Conservation (phyloP, 2,113 vertebrate species). For the Atherinomorus stipes region DNA sequence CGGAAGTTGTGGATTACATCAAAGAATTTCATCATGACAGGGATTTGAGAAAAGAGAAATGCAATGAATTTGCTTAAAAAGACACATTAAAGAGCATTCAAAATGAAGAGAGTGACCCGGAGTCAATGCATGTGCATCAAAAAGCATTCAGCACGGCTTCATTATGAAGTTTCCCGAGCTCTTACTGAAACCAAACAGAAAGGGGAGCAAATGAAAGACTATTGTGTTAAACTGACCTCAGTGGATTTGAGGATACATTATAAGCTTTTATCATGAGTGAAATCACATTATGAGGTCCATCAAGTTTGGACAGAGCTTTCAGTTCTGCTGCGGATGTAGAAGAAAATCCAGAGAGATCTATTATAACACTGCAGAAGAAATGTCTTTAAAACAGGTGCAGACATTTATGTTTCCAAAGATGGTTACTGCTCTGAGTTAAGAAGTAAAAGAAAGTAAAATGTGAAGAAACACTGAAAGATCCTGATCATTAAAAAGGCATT, state of each 20-base stretch:
- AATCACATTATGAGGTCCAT: constrained; percentile 59
- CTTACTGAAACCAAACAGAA: constrained; percentile 35
- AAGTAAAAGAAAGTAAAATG: too few species aligned
- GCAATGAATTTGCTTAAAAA: constrained; percentile 8
- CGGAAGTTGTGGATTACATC: neutral
- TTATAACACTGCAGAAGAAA: neutral
- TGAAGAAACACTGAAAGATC: too few species aligned
- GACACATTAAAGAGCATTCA: neutral
- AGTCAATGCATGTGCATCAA: constrained; percentile 22
- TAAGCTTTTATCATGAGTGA: constrained; percentile 59
- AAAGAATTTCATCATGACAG: neutral
- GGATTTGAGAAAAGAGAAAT: neutral
- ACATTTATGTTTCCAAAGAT: constrained; percentile 15
- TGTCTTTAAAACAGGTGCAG: constrained; percentile 27
- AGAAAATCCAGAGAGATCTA: neutral
- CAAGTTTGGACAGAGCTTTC: constrained; percentile 40
- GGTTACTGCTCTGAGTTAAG: neutral
- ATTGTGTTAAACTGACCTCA: constrained; percentile 65
- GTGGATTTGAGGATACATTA: constrained; percentile 58
- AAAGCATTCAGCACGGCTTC: constrained; percentile 17
- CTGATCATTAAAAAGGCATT: too few species aligned
- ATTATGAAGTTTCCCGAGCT: constrained; percentile 34
- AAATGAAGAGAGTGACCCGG: constrained; percentile 30
- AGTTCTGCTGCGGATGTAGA: neutral
- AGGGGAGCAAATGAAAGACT: constrained; percentile 55